Percentiles rank a stretch among this genome's conserved stretches.
Conservation (phyloP, 2,113 vertebrate species). For the Colius striatus region DNA sequence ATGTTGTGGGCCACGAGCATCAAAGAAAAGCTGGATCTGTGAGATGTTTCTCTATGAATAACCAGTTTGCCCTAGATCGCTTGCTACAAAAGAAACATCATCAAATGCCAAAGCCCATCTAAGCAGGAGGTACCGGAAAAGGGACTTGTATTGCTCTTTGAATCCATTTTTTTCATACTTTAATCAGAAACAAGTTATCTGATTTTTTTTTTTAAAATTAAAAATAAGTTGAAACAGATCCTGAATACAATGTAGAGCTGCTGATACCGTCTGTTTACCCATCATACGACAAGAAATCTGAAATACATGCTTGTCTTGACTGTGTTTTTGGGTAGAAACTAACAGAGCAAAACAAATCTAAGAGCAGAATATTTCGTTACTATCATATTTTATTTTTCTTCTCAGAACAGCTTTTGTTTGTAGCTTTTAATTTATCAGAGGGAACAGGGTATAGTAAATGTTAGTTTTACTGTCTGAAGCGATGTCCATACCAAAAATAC, state of each 20-base stretch:
- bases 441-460: not conserved
- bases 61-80: not conserved
- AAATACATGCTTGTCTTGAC: not conserved
- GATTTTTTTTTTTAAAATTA: too few species aligned
- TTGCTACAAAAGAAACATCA: not conserved
- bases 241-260: not conserved
- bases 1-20: not conserved
- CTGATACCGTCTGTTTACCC: not conserved
- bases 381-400: not conserved
- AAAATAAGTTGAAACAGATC: not conserved
- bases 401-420: not conserved
- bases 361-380: not conserved
- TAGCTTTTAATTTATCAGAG: not conserved
- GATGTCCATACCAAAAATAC: not conserved
- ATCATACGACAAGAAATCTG: not conserved
- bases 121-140: not conserved
- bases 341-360: not conserved
- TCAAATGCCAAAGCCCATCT: not conserved
- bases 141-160: not conserved
- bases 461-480: not conserved
- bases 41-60: constrained; percentile 3
- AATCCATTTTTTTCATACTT: not conserved
- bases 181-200: not conserved
- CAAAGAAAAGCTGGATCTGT: not conserved
- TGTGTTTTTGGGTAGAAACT: not conserved